A percentile compares a stretch with the other conserved stretches of the same genome.
phyloP scores from a whole-genome alignment of 2,797 vertebrate species.

The Hylomyscus alleni region DNA sequence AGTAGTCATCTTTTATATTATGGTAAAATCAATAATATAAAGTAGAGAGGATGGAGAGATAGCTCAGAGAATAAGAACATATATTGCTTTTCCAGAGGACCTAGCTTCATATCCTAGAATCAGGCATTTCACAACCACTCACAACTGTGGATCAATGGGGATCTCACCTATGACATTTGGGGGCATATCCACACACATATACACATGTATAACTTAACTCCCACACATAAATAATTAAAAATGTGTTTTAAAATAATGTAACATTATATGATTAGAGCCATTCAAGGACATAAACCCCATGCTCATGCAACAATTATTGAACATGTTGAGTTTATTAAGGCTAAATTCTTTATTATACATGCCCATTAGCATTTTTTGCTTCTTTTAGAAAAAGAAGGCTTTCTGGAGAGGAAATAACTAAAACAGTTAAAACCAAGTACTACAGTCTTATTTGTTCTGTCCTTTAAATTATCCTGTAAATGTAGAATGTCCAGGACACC shows the following conservation, averaged over 20 bases:
- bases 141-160: neutral
- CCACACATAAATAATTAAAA: neutral
- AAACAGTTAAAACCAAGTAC: neutral
- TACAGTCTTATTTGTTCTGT: neutral
- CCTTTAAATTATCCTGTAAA: neutral
- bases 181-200: neutral
- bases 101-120: neutral
- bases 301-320: neutral
- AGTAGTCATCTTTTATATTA: neutral
- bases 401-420: neutral
- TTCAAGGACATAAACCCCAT: neutral
- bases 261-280: neutral
- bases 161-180: neutral
- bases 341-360: constrained; percentile 9
- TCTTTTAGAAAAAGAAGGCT: neutral
- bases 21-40: neutral
- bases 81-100: neutral
- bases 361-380: neutral
- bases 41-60: no score
- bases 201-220: neutral
- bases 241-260: neutral
- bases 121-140: neutral
- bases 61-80: neutral
- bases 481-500: neutral
- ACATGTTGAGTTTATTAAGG: neutral